These are phyloP conservation scores for Scolopax rusticola DNA, from an alignment of 2,797 vertebrate species.

Conservation along the genomic window DNA sequence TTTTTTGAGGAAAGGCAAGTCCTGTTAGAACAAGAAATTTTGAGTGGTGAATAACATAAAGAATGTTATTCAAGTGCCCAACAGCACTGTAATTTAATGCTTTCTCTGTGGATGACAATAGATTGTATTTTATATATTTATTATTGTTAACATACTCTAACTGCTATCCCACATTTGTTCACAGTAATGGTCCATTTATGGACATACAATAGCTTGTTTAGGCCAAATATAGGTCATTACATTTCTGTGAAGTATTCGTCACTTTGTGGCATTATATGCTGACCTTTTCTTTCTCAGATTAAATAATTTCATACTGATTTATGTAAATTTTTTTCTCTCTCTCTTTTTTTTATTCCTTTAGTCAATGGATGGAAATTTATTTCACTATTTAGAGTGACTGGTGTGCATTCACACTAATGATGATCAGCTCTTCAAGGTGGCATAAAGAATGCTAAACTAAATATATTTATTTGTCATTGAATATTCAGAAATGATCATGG, in stretches of 20 bases:
- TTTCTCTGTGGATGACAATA: background rate
- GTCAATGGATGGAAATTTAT: background rate
- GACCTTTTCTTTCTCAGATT: background rate
- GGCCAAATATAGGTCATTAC: conserved; percentile 9
- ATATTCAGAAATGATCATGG: conserved; percentile 16
- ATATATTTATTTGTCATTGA: background rate
- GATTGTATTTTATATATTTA: background rate
- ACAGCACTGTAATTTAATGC: background rate
- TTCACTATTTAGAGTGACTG: background rate
- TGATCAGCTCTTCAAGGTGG: background rate
- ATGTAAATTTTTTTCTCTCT: background rate
- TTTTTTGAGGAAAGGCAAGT: background rate
- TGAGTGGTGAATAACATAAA: background rate
- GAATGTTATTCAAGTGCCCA: background rate
- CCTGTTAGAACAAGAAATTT: background rate
- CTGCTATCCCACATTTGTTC: background rate
- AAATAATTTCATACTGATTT: background rate
- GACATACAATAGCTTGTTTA: conserved; percentile 12
- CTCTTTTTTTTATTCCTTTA: background rate
- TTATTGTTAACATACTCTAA: background rate
- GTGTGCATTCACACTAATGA: background rate
- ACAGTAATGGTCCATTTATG: background rate
- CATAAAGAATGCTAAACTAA: background rate
- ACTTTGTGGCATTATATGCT: background rate
- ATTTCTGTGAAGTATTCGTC: background rate